Evolutionary conservation across 1,140 invertebrate genomes (phyloP), one percentile per base, ranked within the genome.

Genomic region (Odontomachus brunneus): DNA sequence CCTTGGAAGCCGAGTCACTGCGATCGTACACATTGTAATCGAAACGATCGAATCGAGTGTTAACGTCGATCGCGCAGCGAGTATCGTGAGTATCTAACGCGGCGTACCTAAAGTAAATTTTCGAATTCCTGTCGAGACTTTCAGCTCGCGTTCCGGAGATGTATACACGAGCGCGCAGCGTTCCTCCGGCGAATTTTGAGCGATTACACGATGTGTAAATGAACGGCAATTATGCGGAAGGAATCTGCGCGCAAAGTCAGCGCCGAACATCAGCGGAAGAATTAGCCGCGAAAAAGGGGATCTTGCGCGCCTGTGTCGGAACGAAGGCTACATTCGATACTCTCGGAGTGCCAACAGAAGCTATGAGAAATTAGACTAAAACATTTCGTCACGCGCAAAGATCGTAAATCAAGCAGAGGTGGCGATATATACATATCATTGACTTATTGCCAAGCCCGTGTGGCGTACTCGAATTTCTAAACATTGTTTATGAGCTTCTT

Each of bases 311-410:
- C n/a, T n/a, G n/a, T n/a, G n/a, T n/a, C n/a, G 74, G 84, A 75
- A 83, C 74, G 75, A 84, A 85, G 86, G 53, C 14, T 72, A 65
- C 48, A 60, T 49, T 87, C 84, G 83, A 67, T 62, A 67, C 38
- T 44, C 38, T 60, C 59, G 19, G 38, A 84, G 65, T 88, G 86
- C 87, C 87, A 88, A 55, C 85, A 72, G 59, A 82, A 88, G 76
- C 75, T 53, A 82, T 73, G 83, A 84, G 75, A 88, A 67, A 88
- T 85, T 76, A 65, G 82, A 88, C 87, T 72, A 38, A 88, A 88
- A 84, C 88, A 88, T 88, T 82, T 82, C 86, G 66, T 57, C 49
- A 67, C n/a, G 83, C 75, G 44, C 57, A 38, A 44, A 53, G 38
- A 67, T 44, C 38, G 65, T n/a, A 24, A 51, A 81, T 80, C 65